Percentiles rank a stretch among this genome's conserved stretches.
These are phyloP conservation scores for Mastigias papua DNA, from an alignment of 30 jellyfish, hydroid and myxozoan species.

Conservation along the genomic window DNA sequence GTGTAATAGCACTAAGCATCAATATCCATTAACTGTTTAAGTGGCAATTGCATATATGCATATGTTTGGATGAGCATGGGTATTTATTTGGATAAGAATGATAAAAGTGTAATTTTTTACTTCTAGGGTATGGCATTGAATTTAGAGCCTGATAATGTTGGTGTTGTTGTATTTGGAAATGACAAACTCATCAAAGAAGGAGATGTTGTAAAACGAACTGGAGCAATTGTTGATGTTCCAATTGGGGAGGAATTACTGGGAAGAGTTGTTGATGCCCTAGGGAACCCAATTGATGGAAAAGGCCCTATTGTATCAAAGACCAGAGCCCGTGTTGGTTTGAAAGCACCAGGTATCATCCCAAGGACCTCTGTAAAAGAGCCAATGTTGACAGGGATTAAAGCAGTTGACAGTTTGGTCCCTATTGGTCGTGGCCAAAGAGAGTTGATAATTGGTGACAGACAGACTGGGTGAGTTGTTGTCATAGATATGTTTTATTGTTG, in stretches of 20 bases:
- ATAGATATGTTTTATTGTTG: background rate
- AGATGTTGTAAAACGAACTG: constrained; percentile 98
- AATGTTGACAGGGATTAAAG: constrained; percentile 99
- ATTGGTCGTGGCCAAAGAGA: constrained; percentile 99
- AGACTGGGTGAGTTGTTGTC: constrained; percentile 79
- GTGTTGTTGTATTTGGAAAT: constrained; percentile 99
- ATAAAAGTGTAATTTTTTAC: background rate
- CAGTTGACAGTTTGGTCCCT: constrained; percentile 99
- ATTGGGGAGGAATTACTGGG: constrained; percentile 98
- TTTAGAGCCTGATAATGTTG: constrained; percentile 99
- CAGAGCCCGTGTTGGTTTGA: constrained; percentile 97
- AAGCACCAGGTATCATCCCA: constrained; percentile 99
- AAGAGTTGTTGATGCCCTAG: constrained; percentile 99
- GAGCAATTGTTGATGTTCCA: constrained; percentile 99
- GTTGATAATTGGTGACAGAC: constrained; percentile 99
- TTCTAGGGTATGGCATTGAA: constrained; percentile 99
- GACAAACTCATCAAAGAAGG: constrained; percentile 99
- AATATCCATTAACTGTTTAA: background rate
- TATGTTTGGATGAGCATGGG: too few relatives aligned
- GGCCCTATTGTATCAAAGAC: constrained; percentile 87
- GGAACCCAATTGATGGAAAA: constrained; percentile 98
- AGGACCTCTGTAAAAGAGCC: constrained; percentile 99
- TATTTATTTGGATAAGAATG: too few relatives aligned
- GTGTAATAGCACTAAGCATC: background rate
- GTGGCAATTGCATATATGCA: background rate